Evolutionary conservation across 2,113 vertebrate species (phyloP), one percentile per base, ranked within the genome.

Genomic region (Pomatorhinus ruficollis): DNA sequence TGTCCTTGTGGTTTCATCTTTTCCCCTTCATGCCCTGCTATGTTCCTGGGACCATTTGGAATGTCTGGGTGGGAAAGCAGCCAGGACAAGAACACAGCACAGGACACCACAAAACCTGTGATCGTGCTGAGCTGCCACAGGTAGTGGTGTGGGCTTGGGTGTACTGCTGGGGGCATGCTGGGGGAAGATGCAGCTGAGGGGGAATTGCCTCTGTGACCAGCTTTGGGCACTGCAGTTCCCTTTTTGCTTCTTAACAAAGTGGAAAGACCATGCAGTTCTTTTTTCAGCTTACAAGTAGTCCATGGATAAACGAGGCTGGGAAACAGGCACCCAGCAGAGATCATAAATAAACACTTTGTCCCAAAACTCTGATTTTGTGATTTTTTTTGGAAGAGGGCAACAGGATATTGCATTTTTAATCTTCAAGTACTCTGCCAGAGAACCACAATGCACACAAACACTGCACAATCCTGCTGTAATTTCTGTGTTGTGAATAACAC

Each of bases 151-250:
- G 56, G 39, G 11, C 23, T 14, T 7, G 0, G 3, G 9, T n/a
- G n/a, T n/a, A n/a, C n/a, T n/a, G n/a, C n/a, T n/a, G n/a, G 3
- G 25, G 2, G 23, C 0, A 0, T 28, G 17, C 1, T 0, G 15
- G 1, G 12, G 5, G 12, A 64, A 66, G 16, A 17, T 21, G 2
- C 3, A 66, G 9, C 13, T 44, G 24, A 24, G 19, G 21, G 15
- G 19, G 33, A 47, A 68, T 21, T 72, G 20, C 6, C 4, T 57
- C 31, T 44, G 22, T 22, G 24, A 28, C 11, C 37, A 53, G 23
- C 3, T 3, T 5, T 31, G 40, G 66, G 20, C 21, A 50, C 61
- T 35, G 20, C 5, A 19, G 21, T 20, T 61, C 53, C n/a, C 40
- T 66, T 8, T 66, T 59, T 1, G 0, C 17, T 35, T 45, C 28